Evolutionary conservation across 2,888 invertebrate genomes (phyloP), one percentile per base, ranked within the genome.

Genomic region (Galerucella pusilla): DNA sequence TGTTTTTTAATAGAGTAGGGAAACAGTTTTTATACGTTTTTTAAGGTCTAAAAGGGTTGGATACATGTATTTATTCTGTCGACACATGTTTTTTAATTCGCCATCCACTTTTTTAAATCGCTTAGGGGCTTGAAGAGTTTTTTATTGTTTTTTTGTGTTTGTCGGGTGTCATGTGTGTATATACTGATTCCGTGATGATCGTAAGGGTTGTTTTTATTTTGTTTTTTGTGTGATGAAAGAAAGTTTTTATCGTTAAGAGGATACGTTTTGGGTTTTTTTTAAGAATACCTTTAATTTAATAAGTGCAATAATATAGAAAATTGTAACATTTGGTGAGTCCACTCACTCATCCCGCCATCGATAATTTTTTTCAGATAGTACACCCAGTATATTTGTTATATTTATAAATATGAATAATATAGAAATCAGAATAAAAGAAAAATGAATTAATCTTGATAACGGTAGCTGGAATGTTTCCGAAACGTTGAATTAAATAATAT

Each of bases 1-100:
- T 83, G 85, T 84, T 85, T 85, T 85, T 85, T 85, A 84, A 85
- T 84, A 81, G 83, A 80, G 76, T 73, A 68, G 78, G 79, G 78
- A 71, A 66, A 73, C 75, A 79, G 73, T 80, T 81, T 81, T 81
- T 81, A 80, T 80, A 69, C 71, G 76, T 78, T 82, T 79, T 82
- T 81, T 69, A 61, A 63, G 68, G 71, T 7, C 28, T 67, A 73
- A 75, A 63, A 71, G 60, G 75, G 75, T 74, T 59, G 66, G 42
- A 25, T 71, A 79, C 80, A 71, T 79, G 81, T 80, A 79, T 84
- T 84, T 83, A 82, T 80, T 78, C 82, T 85, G 83, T 85, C 85
- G 83, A 82, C 85, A 84, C 83, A 77, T 82, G 81, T 81, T 82
- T 84, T 85, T 84, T 82, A 76, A 75, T 72, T 73, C 60, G 68